Base-by-base conservation (phyloP, 2,888 invertebrate species). In the Caenorhabditis japonica region DNA sequence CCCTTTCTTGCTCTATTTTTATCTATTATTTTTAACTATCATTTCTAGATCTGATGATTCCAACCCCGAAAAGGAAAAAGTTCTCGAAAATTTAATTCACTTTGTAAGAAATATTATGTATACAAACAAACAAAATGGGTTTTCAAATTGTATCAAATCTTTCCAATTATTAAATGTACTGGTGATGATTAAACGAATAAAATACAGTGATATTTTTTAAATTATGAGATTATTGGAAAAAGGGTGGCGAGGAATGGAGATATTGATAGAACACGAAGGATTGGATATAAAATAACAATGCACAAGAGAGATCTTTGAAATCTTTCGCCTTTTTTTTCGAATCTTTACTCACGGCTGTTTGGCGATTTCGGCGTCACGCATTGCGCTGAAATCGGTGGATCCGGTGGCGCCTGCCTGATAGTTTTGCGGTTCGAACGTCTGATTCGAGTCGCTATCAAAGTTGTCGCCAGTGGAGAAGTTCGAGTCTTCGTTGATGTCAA, bases 401-500 rank as follows among this genome's bases (percentile, higher is more conserved):
- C 72, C 64, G 4, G 56, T 72, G 23, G 51, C 53, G 10, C 58
- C 66, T 5, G 53, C 74, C 25, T 60, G 53, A 34, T 76, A 76
- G 46, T 62, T 60, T 49, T 76, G 76, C 12, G 80, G 80, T 17
- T 80, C 80, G 51, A 80, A 80, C 0, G 80, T 80, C 61, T 82
- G 83, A 66, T 85, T 85, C 13, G 85, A 85, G 56, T 86, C 86
- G 52, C 79, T 80, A 60, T 86, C 85, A 49, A 84, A 84, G 8
- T 76, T 81, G 51, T 73, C 75, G 10, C 70, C 68, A 21, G 85
- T 84, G 13, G 85, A 86, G 61, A 86, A 86, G 61, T 86, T 86
- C 36, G 86, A 86, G 53, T 86, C 86, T 47, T 86, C 86, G 66
- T 84, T 81, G 43, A 80, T 69, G 25, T 70, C 79, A 19, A 75